Evolutionary conservation across 2,797 vertebrate genomes (phyloP), one percentile per base, ranked within the genome.

Genomic region (Acanthurus leucopareius): DNA sequence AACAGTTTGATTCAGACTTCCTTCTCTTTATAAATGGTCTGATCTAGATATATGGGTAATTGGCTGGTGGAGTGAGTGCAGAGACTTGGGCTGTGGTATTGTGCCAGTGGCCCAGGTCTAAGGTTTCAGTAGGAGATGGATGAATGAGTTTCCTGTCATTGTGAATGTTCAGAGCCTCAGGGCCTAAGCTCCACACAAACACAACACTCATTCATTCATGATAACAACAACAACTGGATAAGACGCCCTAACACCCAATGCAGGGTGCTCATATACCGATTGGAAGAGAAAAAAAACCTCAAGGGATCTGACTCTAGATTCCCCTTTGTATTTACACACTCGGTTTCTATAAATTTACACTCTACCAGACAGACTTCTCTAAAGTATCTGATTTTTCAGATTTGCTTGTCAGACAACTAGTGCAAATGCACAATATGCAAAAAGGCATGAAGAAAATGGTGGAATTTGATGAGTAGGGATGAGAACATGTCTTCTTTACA

Each of bases 131-230:
- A 45, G 51, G 57, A 80, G 66, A 66, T 54, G 83, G 54, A 78
- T 91, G 78, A 82, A 88, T 83, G 80, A 78, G 59, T 64, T 86
- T 78, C 75, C 67, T 86, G 77, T 76, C 69, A 87, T 83, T 89
- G 82, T 81, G 75, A 82, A 54, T 17, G 38, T 70, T 35, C 48
- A 69, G 57, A 53, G 65, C 83, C 82, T 71, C 66, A 1, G 74
- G 84, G 73, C 51, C 53, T 25, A 59, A 17, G 77, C 66, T 48
- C 67, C 63, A 76, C 73, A 83, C 79, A 73, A 77, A 85, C 73
- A 76, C 69, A 73, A 71, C 59, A 75, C 63, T 72, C 74, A 67
- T 58, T 53, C 51, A 61, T 69, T 73, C 54, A 80, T 51, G 25
- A 65, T 52, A 70, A 25, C 45, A 78, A 15, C 71, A 57, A 59